Conservation (phyloP, 2,113 vertebrate genomes). For the Thomomys bottae region DNA sequence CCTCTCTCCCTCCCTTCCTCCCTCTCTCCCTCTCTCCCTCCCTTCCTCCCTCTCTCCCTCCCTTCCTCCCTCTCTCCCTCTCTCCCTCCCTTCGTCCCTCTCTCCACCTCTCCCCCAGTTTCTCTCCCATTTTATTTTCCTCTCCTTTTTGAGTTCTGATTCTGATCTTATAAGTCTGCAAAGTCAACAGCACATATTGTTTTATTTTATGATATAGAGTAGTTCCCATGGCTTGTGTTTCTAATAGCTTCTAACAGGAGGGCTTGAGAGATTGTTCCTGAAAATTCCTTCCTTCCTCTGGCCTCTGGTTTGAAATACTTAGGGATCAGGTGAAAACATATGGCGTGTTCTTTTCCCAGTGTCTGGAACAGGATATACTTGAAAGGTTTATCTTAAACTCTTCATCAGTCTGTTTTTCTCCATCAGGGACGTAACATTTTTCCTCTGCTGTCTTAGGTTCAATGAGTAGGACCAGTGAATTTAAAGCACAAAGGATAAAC, state of each 20-base stretch:
- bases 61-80: neutral
- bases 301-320: neutral
- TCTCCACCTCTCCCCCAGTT: too few species aligned
- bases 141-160: neutral
- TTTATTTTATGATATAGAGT: conserved; percentile 69
- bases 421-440: neutral
- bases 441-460: neutral
- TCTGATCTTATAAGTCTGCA: conserved; percentile 70
- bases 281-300: neutral
- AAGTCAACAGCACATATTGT: conserved; percentile 70
- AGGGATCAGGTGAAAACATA: neutral
- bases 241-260: conserved; percentile 49
- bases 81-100: neutral
- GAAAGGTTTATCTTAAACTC: neutral
- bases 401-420: neutral
- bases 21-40: too few species aligned
- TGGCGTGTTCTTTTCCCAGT: neutral
- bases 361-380: neutral
- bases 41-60: too few species aligned
- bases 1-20: too few species aligned
- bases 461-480: neutral
- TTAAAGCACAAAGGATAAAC: neutral
- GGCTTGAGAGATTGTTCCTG: neutral
- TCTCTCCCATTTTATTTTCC: neutral
- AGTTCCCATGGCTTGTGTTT: conserved; percentile 51